Conservation (phyloP, 2,797 vertebrate genomes). For the Okamejei kenojei region DNA sequence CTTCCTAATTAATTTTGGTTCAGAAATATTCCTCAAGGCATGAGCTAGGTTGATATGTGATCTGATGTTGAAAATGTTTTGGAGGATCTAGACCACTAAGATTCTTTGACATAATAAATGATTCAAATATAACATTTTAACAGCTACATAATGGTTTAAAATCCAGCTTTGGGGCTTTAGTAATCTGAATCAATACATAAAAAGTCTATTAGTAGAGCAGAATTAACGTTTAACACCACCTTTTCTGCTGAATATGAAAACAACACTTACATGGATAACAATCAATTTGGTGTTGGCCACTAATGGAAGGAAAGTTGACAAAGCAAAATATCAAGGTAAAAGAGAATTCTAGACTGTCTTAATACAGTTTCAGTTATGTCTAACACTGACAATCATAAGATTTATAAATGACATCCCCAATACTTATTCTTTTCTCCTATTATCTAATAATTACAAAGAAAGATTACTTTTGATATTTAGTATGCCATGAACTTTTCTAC, state of each 20-base stretch:
- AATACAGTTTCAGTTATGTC: background rate
- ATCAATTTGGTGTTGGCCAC: background rate
- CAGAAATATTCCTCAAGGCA: background rate
- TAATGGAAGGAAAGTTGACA: background rate
- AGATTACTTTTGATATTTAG: background rate
- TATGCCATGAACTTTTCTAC: background rate
- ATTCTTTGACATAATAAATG: background rate
- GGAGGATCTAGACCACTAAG: background rate
- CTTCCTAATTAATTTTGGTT: background rate
- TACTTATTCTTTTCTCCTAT: background rate
- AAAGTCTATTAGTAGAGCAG: background rate
- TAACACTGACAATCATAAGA: background rate
- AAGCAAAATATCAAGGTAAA: background rate
- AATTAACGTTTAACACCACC: background rate
- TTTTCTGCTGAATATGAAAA: background rate
- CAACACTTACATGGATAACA: background rate
- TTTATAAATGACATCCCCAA: background rate
- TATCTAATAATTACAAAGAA: background rate
- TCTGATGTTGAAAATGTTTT: background rate
- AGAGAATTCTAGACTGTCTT: background rate
- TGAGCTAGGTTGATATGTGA: background rate
- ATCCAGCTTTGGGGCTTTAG: background rate
- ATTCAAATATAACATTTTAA: background rate
- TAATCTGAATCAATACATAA: background rate
- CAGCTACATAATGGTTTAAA: background rate